Conservation (phyloP, 30 jellyfish, hydroid and myxozoan species). For the Nemopilema nomurai region DNA sequence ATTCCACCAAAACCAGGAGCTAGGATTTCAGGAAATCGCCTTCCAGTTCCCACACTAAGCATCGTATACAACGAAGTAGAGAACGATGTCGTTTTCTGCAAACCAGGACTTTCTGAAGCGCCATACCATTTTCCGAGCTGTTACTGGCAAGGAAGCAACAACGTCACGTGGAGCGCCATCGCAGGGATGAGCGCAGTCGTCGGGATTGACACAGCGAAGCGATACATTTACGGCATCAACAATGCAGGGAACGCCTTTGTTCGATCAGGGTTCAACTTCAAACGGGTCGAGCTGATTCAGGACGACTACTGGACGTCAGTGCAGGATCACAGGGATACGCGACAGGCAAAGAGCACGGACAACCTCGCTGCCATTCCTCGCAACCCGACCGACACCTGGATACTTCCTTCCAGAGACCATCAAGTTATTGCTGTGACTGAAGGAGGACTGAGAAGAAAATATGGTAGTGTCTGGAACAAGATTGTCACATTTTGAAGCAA, state of each 20-base stretch:
- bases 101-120: not conserved
- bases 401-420: conserved; percentile 3
- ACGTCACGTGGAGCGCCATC: conserved; percentile 5
- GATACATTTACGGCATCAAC: not conserved
- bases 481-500: not conserved
- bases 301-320: conserved; percentile 18
- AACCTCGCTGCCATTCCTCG: not conserved
- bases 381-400: not conserved
- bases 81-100: not conserved
- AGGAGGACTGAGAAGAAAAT: not conserved
- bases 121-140: not conserved
- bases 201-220: conserved; percentile 12
- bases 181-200: not conserved
- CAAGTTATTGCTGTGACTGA: conserved; percentile 13
- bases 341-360: conserved; percentile 6
- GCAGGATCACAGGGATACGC: not conserved
- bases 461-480: not conserved
- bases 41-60: not conserved
- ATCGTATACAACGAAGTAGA: not conserved
- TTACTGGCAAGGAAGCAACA: not conserved
- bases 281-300: not conserved
- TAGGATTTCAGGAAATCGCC: not conserved
- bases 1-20: not conserved
- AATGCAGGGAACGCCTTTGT: not conserved
- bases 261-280: not conserved